Evolutionary conservation across 2,113 vertebrate species (phyloP), one percentile per base, ranked within the genome.

Genomic region (Sylvia atricapilla): DNA sequence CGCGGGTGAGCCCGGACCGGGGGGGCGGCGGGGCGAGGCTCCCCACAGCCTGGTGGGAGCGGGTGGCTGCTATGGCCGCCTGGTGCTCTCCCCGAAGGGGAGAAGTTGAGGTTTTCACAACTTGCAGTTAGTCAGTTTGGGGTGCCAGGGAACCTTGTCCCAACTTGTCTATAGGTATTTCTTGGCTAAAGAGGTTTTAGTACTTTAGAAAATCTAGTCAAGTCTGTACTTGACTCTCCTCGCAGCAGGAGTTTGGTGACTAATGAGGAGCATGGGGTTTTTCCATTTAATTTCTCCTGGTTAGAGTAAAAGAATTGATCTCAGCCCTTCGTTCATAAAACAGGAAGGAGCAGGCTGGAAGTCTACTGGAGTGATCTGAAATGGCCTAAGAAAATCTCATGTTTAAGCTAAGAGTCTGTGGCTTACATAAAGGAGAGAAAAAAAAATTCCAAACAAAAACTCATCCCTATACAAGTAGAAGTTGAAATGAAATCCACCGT

Each of bases 141-240:
- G 93, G 95, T 95, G 96, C 93, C 24, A 41, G 47, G 88, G 73
- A 79, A 85, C 89, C 77, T 66, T 97, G 96, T 78, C 96, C 89
- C 83, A 47, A 91, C 96, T 95, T 97, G 96, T 96, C 91, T 94
- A 19, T n/a, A 74, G 56, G 74, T 58, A 73, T 93, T 94, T 95
- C 82, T 95, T 94, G 94, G 94, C 96, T 87, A 53, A 24, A 37
- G 85, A 82, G 83, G 35, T 55, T 25, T 47, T 5, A 14, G 70
- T 72, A 8, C 87, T 92, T 89, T 28, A 81, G 87, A 90, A 91
- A 70, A 79, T 33, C 62, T 64, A 56, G 83, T 97, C 95, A 96
- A 95, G 96, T 84, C 94, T 0, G 35, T 92, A 87, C 96, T 97
- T 97, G 97, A 97, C 83, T 96, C 68, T 79, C 28, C 35, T 68